Evolutionary conservation across 1,140 invertebrate genomes (phyloP).

Genomic region (Notospermus geniculatus): DNA sequence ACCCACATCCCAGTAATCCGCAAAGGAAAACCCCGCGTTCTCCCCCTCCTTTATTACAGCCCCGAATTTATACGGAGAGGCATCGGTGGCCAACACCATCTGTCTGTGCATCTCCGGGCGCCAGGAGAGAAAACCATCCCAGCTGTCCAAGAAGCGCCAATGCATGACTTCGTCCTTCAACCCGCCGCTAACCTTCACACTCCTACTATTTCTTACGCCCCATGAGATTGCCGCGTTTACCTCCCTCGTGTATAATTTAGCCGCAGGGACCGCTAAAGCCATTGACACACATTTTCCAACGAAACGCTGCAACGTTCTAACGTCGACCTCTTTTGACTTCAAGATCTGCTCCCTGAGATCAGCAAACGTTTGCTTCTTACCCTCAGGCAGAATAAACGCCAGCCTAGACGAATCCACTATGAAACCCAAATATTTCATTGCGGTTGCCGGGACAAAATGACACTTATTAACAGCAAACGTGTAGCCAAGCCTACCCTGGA

Average conservation of each 20-base stretch:
- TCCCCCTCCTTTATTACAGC: background rate
- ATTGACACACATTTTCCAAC: slow-evolving; percentile 22
- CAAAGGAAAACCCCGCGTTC: no score
- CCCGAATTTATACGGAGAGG: slow-evolving; percentile 10
- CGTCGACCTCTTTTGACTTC: background rate
- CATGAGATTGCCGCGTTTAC: slow-evolving; percentile 15
- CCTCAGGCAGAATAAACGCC: slow-evolving; percentile 17
- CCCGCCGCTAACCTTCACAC: slow-evolving; percentile 5
- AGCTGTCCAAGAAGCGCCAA: slow-evolving; percentile 17
- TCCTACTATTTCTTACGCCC: slow-evolving; percentile 5
- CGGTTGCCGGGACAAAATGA: slow-evolving; percentile 5
- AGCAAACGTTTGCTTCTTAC: slow-evolving; percentile 17
- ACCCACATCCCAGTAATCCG: no score
- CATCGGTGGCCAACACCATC: slow-evolving; percentile 10
- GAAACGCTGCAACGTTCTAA: slow-evolving; percentile 20
- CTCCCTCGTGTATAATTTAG: slow-evolving; percentile 17
- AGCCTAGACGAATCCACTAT: slow-evolving; percentile 16
- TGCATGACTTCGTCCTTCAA: slow-evolving; percentile 13
- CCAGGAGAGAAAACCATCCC: slow-evolving; percentile 9
- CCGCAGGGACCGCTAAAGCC: slow-evolving; percentile 11
- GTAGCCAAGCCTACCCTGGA: background rate
- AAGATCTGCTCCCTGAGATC: slow-evolving; percentile 17
- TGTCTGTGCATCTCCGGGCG: slow-evolving; percentile 6
- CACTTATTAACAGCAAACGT: slow-evolving; percentile 12
- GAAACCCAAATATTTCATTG: slow-evolving; percentile 19